Evolutionary conservation across 2,797 vertebrate genomes (phyloP).

Genomic region (Odontamblyopus rebecca): DNA sequence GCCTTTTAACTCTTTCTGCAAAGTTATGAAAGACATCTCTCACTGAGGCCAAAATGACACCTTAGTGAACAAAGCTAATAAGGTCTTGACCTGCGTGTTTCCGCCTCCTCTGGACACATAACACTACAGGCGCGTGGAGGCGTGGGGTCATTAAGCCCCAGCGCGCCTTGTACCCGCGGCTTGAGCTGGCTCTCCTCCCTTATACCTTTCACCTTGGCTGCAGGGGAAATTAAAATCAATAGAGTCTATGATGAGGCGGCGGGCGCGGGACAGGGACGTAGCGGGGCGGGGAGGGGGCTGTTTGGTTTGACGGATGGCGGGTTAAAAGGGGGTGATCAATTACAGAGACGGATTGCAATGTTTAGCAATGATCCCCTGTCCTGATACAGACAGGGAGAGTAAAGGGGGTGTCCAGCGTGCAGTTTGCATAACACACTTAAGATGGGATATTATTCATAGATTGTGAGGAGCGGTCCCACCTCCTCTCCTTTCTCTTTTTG

Average conservation of each 20-base stretch:
- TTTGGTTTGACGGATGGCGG: slow-evolving; percentile 62
- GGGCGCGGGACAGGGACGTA: slow-evolving; percentile 37
- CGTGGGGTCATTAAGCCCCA: slow-evolving; percentile 47
- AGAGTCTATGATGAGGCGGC: slow-evolving; percentile 65
- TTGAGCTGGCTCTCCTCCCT: slow-evolving; percentile 48
- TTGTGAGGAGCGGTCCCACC: slow-evolving; percentile 65
- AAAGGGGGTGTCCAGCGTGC: slow-evolving; percentile 14
- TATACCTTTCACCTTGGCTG: slow-evolving; percentile 58
- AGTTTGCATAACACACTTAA: slow-evolving; percentile 44
- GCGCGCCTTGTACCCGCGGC: slow-evolving; percentile 35
- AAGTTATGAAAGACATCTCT: not conserved
- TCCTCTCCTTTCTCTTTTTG: slow-evolving; percentile 62
- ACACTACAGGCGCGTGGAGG: slow-evolving; percentile 26
- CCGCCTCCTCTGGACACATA: slow-evolving; percentile 9
- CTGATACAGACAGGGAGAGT: slow-evolving; percentile 32
- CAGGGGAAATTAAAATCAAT: slow-evolving; percentile 72
- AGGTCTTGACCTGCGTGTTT: slow-evolving; percentile 64
- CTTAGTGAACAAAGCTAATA: slow-evolving; percentile 18
- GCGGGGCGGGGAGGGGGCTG: not conserved
- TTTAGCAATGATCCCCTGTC: slow-evolving; percentile 51
- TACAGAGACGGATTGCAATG: slow-evolving; percentile 70
- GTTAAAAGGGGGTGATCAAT: slow-evolving; percentile 69
- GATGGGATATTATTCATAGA: slow-evolving; percentile 54
- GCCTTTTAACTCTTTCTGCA: not conserved
- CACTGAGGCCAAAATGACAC: not conserved